These are phyloP conservation scores for Aphrocallistes beatrix DNA, from an alignment of 37 sponge, comb jelly and placozoan species.

Conservation along the genomic window DNA sequence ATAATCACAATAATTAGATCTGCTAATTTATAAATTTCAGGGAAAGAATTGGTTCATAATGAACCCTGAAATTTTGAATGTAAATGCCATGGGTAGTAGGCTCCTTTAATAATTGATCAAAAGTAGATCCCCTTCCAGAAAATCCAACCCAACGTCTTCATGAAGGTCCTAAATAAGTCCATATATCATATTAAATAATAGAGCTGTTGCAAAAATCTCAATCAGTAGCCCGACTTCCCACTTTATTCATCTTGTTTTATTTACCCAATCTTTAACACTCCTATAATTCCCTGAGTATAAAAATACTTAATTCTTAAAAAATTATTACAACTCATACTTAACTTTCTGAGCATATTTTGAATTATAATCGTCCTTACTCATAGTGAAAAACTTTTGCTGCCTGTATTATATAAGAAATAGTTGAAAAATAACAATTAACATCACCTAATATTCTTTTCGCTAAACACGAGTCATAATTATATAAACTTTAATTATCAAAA, in stretches of 20 bases:
- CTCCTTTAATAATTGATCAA: no score
- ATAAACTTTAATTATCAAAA: no score
- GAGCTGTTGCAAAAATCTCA: neutral
- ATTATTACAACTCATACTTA: neutral
- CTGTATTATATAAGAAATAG: neutral
- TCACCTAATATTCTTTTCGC: neutral
- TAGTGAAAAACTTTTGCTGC: neutral
- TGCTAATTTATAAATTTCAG: no score
- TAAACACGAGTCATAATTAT: neutral
- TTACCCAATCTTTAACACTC: neutral
- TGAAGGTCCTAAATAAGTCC: no score
- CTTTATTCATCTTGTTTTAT: neutral
- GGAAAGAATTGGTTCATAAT: no score
- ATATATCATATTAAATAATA: constrained; percentile 15
- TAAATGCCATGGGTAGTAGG: no score
- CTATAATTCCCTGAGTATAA: neutral
- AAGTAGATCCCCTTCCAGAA: no score
- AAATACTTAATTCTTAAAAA: neutral
- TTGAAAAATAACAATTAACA: neutral
- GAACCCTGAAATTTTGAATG: no score
- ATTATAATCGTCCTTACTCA: neutral
- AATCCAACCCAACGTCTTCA: no score
- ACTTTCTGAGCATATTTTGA: neutral
- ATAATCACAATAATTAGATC: no score
- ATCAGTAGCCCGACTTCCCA: neutral